phyloP scores from a whole-genome alignment of 2,797 vertebrate genomes.

The Yasuhikotakia modesta region DNA sequence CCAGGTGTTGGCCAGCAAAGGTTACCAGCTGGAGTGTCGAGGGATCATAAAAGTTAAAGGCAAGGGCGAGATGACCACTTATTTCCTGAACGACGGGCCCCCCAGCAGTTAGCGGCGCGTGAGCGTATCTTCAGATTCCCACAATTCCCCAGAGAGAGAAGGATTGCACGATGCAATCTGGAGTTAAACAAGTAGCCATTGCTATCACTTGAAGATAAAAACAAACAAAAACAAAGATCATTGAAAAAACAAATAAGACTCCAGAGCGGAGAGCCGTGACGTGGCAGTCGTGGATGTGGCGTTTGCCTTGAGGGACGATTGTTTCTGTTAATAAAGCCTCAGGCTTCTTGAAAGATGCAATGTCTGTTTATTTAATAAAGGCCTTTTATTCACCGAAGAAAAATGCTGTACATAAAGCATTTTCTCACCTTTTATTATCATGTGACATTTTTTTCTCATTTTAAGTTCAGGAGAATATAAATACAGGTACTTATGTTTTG shows the following conservation, averaged over 20 bases:
- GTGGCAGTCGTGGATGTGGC: constrained; percentile 66
- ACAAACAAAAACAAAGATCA: constrained; percentile 34
- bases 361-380: constrained; percentile 83
- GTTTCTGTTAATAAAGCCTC: constrained; percentile 79
- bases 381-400: constrained; percentile 80
- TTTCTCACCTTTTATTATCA: constrained; percentile 68
- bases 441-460: constrained; percentile 49
- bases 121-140: constrained; percentile 57
- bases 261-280: constrained; percentile 65
- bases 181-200: constrained; percentile 68
- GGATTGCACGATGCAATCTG: constrained; percentile 70
- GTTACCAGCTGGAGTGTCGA: constrained; percentile 89
- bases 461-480: constrained; percentile 73
- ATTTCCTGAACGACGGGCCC: constrained; percentile 92
- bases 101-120: constrained; percentile 83
- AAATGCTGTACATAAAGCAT: constrained; percentile 82
- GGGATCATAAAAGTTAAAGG: constrained; percentile 95
- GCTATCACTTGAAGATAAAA: constrained; percentile 73
- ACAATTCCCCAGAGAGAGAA: constrained; percentile 67
- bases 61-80: constrained; percentile 97
- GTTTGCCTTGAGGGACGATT: constrained; percentile 70
- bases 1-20: constrained; percentile 89
- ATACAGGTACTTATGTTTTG: constrained; percentile 77
- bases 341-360: constrained; percentile 83
- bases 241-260: constrained; percentile 52